Evolutionary conservation across 2,888 invertebrate species (phyloP).

Genomic region (Andrena camellia): DNA sequence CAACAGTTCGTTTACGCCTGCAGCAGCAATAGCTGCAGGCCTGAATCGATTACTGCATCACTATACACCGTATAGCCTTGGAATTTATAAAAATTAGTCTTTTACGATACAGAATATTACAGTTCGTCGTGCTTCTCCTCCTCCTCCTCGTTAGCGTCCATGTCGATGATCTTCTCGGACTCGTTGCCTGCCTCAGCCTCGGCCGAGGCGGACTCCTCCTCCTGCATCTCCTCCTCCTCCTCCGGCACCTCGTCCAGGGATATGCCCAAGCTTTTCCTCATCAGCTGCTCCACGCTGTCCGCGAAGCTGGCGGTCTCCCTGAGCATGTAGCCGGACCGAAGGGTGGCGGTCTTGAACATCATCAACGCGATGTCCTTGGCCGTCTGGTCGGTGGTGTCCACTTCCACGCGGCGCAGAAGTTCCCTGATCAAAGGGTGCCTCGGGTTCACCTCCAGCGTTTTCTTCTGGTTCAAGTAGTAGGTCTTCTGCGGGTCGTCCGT

Average conservation of each 20-base stretch:
- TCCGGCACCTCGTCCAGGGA: slow-evolving; percentile 89
- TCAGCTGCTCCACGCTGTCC: slow-evolving; percentile 95
- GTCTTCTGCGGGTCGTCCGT: slow-evolving; percentile 95
- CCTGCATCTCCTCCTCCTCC: slow-evolving; percentile 76
- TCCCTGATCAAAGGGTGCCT: slow-evolving; percentile 98
- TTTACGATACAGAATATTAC: slow-evolving; percentile 81
- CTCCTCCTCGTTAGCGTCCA: slow-evolving; percentile 83
- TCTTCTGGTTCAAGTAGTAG: slow-evolving; percentile 97
- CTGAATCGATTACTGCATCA: slow-evolving; percentile 50
- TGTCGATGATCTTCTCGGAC: slow-evolving; percentile 78
- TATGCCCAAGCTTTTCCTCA: slow-evolving; percentile 92
- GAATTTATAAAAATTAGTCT: slow-evolving; percentile 43
- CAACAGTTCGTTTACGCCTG: slow-evolving; percentile 48
- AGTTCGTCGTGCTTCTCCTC: slow-evolving; percentile 88
- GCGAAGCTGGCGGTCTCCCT: slow-evolving; percentile 95
- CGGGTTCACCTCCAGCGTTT: slow-evolving; percentile 98
- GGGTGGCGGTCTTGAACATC: slow-evolving; percentile 96
- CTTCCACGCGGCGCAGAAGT: slow-evolving; percentile 92
- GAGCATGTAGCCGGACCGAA: slow-evolving; percentile 97
- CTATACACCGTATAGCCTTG: slow-evolving; percentile 72
- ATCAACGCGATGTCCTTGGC: slow-evolving; percentile 95
- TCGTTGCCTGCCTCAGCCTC: slow-evolving; percentile 62
- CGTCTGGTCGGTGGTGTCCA: slow-evolving; percentile 91
- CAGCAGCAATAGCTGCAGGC: slow-evolving; percentile 58
- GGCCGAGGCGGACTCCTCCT: slow-evolving; percentile 73